Evolutionary conservation across 2,113 vertebrate species (phyloP).

Genomic region (Mormyrus iriodes): DNA sequence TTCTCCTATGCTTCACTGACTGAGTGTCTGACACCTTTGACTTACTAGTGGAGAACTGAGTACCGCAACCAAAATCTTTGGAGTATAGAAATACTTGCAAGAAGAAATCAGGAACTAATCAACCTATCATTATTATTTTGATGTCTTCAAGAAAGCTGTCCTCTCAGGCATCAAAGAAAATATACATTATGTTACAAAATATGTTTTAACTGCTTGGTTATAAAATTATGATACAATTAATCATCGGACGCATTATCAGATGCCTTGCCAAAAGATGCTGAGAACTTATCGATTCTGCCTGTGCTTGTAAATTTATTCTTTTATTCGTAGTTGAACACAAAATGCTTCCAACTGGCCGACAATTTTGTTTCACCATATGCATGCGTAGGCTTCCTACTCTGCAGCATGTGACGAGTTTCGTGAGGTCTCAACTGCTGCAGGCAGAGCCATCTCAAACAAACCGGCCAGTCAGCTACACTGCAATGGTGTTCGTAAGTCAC

Average conservation of each 20-base stretch:
- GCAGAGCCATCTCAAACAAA: background rate
- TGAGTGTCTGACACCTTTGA: background rate
- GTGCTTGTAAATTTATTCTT: conserved; percentile 10
- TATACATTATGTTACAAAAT: background rate
- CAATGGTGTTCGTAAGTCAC: background rate
- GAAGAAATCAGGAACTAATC: background rate
- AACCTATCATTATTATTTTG: background rate
- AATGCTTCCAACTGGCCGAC: background rate
- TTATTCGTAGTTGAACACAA: background rate
- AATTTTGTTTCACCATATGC: background rate
- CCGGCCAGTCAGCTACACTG: background rate
- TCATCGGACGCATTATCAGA: background rate
- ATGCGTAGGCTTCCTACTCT: background rate
- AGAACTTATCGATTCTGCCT: background rate
- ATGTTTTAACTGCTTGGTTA: background rate
- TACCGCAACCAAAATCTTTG: background rate
- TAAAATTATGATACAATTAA: background rate
- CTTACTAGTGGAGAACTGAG: background rate
- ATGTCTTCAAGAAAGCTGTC: background rate
- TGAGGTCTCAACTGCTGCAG: background rate
- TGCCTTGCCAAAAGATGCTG: background rate
- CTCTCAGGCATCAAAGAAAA: background rate
- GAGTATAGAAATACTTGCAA: background rate
- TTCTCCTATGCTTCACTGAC: background rate
- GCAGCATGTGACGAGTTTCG: background rate